Base-by-base conservation (phyloP, 1,140 invertebrate species). In the Trichonephila clavata region DNA sequence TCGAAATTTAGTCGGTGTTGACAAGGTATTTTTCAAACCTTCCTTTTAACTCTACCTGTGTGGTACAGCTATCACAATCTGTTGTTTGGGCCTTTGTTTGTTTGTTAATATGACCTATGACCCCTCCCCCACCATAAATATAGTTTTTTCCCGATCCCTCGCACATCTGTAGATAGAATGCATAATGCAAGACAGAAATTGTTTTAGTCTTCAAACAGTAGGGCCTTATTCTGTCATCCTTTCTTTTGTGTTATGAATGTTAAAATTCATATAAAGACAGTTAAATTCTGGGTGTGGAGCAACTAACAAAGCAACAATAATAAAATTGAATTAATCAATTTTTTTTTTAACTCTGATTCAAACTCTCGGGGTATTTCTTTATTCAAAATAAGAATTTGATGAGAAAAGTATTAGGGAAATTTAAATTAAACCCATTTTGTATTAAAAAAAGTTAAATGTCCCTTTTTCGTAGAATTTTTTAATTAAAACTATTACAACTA, bases 41-140 rank as follows among this genome's bases (percentile, higher is more conserved):
- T 90, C 71, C n/a, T 89, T 89, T 68, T 32, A 60, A 87, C 61
- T 90, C 89, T 81, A 81, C 89, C 68, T 90, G 89, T 90, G 89
- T 81, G 89, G 89, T 81, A 57, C 18, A 39, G 27, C 71, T 77
- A 77, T 77, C 71, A 77, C 4, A 3, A 10, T 3, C 18, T 16
- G 14, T 39, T 18, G 71, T 27, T 77, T 32, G 13, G 18, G 27
- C 14, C 32, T 77, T 77, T 18, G 27, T 32, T 77, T 77, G 32
- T 77, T 77, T 77, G 71, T 32, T 77, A 39, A 77, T 32, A 32
- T 20, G 71, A 77, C 27, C 71, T 39, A 16, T 5, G 27, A 77
- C 68, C 27, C 68, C 24, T 3, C 43, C 43, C 50, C 10, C 50
- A 5, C 50, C 50, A 5, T 13, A 50, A 50, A 50, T 32, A 77